Evolutionary conservation across 1,140 invertebrate genomes (phyloP), one percentile per base, ranked within the genome.

Genomic region (Brachystomella parvula): DNA sequence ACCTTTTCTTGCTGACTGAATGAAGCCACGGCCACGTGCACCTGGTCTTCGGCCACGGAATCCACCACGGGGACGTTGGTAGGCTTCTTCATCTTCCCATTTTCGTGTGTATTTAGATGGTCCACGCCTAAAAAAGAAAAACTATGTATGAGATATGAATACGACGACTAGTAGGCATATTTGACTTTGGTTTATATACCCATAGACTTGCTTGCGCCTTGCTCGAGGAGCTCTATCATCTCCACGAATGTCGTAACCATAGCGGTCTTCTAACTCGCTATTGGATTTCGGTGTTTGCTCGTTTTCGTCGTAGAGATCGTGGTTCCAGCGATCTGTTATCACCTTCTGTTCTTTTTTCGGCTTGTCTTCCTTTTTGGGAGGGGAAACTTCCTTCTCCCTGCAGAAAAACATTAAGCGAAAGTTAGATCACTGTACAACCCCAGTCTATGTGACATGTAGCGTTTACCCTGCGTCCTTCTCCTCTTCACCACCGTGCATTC

Each of bases 171-270:
- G 35, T 19, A 39, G 35, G 6, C 35, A 39, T 39, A 39, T 39
- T 39, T 9, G 35, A 53, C 24, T 53, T 17, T 19, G 12, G 49
- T 6, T 44, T 44, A 75, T 74, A 81, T 78, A 90, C 88, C 89
- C 90, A 78, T 94, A 94, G 79, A 89, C 80, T 71, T 90, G 81
- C 67, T 90, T 85, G 72, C 91, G 85, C 58, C 91, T 81, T 0
- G 90, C 90, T 73, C 91, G 84, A 12, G 92, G 92, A 21, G 92
- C 88, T 0, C 90, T 90, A 76, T 96, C 92, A 78, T 94, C 90
- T 73, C 88, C 90, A 59, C 93, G 80, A 61, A 97, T 97, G 75
- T 98, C 94, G 79, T 96, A 97, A 2, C 94, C 94, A 78, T 97
- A 97, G 44, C 89, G 82, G 1, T 87, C 83, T 56, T 95, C 84